phyloP scores from a whole-genome alignment of 2,113 vertebrate species.

The Tachysurus fulvidraco region DNA sequence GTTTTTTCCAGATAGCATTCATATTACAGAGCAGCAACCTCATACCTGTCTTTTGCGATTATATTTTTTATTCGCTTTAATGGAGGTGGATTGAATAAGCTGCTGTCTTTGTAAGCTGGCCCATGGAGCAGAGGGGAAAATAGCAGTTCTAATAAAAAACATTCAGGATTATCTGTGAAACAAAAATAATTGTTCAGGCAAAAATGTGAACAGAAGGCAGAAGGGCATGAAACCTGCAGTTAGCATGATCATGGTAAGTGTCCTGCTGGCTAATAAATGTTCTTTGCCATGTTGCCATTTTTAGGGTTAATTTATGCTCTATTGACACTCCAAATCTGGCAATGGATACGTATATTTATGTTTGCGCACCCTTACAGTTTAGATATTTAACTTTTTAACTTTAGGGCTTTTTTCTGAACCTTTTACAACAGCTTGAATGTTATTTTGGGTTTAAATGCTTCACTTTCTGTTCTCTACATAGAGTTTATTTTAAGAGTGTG shows the following conservation, averaged over 20 bases:
- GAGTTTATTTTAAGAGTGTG: slow-evolving; percentile 55
- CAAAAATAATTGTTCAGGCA: background rate
- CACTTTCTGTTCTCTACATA: slow-evolving; percentile 5
- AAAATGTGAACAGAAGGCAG: slow-evolving; percentile 25
- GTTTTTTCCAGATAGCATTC: background rate
- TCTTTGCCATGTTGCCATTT: background rate
- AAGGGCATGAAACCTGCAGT: slow-evolving; percentile 5
- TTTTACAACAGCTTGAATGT: background rate
- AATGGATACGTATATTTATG: background rate
- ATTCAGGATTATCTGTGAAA: background rate
- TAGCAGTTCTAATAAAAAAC: background rate
- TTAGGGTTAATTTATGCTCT: background rate
- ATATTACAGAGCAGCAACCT: background rate
- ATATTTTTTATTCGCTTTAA: background rate
- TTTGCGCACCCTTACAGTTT: background rate
- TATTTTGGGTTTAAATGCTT: background rate
- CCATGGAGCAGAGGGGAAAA: slow-evolving; percentile 11
- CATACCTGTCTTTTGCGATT: background rate
- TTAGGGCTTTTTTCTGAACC: background rate
- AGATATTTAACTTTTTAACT: background rate
- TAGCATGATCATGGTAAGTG: slow-evolving; percentile 17
- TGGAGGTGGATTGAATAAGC: background rate
- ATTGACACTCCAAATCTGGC: background rate
- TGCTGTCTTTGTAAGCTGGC: background rate
- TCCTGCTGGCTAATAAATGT: background rate